A percentile compares a stretch with the other conserved stretches of the same genome.
Conservation (phyloP, 2,113 vertebrate species). For the Cepphus grylle region DNA sequence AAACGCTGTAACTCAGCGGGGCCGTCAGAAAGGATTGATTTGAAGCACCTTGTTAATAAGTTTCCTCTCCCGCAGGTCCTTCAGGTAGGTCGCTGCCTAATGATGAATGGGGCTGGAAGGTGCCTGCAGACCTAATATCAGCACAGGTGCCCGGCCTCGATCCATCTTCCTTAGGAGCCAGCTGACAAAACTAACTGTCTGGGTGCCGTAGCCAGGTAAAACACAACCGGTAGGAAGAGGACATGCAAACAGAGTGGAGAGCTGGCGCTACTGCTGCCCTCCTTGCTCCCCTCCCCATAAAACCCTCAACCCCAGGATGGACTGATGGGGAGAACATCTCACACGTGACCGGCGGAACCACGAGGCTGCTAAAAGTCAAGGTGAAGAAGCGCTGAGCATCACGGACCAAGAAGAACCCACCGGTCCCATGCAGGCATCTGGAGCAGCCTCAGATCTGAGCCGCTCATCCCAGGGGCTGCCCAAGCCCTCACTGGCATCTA, state of each 20-base stretch:
- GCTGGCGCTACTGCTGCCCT: neutral
- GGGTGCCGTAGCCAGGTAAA: neutral
- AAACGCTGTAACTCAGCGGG: neutral
- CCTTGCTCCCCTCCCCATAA: neutral
- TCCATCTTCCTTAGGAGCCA: constrained; percentile 41
- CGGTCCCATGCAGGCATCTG: rapidly evolving
- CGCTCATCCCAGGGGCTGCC: neutral
- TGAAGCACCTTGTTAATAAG: constrained; percentile 42
- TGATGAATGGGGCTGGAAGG: constrained; percentile 41
- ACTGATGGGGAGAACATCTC: neutral
- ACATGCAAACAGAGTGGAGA: neutral
- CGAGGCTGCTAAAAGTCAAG: neutral
- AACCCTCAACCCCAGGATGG: neutral
- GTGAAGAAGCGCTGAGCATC: neutral
- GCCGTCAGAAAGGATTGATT: constrained; percentile 2
- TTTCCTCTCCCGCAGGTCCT: constrained; percentile 12
- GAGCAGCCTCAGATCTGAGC: neutral
- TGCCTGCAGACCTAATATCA: constrained; percentile 13
- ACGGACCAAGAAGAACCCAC: neutral
- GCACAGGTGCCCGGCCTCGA: neutral
- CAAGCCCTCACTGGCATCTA: rapidly evolving
- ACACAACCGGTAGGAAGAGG: neutral
- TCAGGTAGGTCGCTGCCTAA: constrained; percentile 13
- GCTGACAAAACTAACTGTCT: neutral
- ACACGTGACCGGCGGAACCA: rapidly evolving